A percentile compares a stretch with the other conserved stretches of the same genome.
These are phyloP conservation scores for Scophthalmus maximus DNA, from an alignment of 2,113 vertebrate genomes.

Conservation along the genomic window DNA sequence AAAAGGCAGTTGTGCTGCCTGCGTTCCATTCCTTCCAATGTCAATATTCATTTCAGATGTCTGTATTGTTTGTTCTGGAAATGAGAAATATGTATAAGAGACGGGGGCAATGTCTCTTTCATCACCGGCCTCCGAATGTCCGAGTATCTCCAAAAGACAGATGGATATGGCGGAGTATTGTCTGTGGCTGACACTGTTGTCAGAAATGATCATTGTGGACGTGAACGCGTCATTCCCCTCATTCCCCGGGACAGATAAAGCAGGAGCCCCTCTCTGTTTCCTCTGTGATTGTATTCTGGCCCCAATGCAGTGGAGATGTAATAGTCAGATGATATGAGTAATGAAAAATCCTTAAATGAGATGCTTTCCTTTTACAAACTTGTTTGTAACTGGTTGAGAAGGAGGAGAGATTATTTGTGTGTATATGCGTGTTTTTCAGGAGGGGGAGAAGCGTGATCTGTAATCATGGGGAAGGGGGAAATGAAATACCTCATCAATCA, in stretches of 20 bases:
- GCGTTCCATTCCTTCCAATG: slow-evolving; percentile 17
- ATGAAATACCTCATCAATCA: slow-evolving; percentile 83
- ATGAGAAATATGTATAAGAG: slow-evolving; percentile 72
- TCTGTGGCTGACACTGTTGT: slow-evolving; percentile 60
- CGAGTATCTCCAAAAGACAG: slow-evolving; percentile 57
- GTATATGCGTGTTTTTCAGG: slow-evolving; percentile 28
- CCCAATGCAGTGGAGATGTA: slow-evolving; percentile 44
- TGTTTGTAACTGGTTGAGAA: slow-evolving; percentile 46
- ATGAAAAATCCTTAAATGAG: slow-evolving; percentile 65
- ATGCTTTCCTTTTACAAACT: slow-evolving; percentile 50
- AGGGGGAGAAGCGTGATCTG: slow-evolving; percentile 70
- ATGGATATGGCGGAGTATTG: slow-evolving; percentile 58
- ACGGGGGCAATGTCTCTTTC: slow-evolving; percentile 60
- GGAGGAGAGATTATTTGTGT: slow-evolving; percentile 30
- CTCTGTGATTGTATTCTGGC: slow-evolving; percentile 63
- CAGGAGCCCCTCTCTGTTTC: slow-evolving; percentile 15
- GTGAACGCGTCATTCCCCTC: slow-evolving; percentile 53
- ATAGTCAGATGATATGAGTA: slow-evolving; percentile 69
- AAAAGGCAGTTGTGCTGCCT: slow-evolving; percentile 19
- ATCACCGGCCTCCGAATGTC: slow-evolving; percentile 61
- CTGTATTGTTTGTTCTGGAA: slow-evolving; percentile 69
- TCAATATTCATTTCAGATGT: slow-evolving; percentile 61
- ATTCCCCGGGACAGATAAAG: slow-evolving; percentile 59
- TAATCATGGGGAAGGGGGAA: slow-evolving; percentile 80
- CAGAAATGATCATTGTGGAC: slow-evolving; percentile 59